phyloP scores from a whole-genome alignment of 2,888 invertebrate species.

The Noctua janthina region DNA sequence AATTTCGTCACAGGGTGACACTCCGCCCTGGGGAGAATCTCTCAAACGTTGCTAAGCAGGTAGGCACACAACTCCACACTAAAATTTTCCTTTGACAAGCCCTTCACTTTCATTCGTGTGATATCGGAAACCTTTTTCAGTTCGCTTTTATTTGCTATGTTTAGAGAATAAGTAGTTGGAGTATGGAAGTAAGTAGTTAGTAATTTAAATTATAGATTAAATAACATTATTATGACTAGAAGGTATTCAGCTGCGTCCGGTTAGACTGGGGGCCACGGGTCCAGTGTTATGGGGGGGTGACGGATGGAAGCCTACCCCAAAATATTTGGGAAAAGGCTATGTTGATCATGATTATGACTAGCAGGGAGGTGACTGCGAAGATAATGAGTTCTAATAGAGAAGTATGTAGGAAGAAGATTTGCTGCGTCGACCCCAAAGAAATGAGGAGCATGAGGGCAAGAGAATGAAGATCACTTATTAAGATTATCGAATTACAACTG shows the following conservation, averaged over 20 bases:
- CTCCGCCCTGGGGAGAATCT: slow-evolving; percentile 35
- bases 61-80: slow-evolving; percentile 55
- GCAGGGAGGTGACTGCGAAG: background rate
- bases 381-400: background rate
- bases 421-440: background rate
- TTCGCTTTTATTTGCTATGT: slow-evolving; percentile 52
- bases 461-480: background rate
- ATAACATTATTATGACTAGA: background rate
- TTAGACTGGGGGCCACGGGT: background rate
- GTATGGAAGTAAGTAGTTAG: background rate
- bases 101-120: slow-evolving; percentile 52
- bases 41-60: slow-evolving; percentile 44
- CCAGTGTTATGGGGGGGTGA: no score
- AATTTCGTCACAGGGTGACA: slow-evolving; percentile 43
- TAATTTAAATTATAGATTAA: background rate
- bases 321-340: background rate
- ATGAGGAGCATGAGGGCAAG: background rate
- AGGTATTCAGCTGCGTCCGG: background rate
- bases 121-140: slow-evolving; percentile 64
- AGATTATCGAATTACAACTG: background rate
- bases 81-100: slow-evolving; percentile 53
- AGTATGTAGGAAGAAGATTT: background rate
- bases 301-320: background rate
- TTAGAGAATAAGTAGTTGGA: slow-evolving; percentile 22
- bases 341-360: background rate